Evolutionary conservation across 2,113 vertebrate species (phyloP), one percentile per base, ranked within the genome.

Genomic region (Cavia porcellus): DNA sequence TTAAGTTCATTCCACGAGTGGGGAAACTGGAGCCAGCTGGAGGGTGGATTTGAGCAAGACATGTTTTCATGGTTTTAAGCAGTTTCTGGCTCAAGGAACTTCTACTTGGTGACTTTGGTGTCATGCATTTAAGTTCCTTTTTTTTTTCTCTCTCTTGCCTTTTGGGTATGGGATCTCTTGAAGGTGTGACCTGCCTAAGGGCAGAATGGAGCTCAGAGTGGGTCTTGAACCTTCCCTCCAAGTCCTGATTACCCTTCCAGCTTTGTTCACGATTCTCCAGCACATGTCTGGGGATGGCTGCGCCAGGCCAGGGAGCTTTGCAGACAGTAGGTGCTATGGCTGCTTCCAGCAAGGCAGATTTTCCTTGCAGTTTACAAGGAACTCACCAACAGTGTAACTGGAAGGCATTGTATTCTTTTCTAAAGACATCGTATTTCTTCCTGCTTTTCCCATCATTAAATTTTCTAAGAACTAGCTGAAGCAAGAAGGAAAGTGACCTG

Each of bases 391-490:
- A 4, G 0, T 14, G 22, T 47, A 70, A 62, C 35, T 32, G 66
- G 75, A 68, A 94, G 19, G 55, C 66, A 30, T 86, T 84, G 52
- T 15, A 2, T 80, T 52, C 86, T 94, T 45, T 61, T 62, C 64
- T 52, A 47, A 86, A 90, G 89, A 86, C 6, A 4, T 35, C 25
- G 25, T 24, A 3, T 66, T 96, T 92, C 70, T 38, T 80, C 55
- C 55, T 68, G 55, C n/a, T 82, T 72, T 86, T 25, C 57, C 55
- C 20, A 6, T 35, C 70, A 25, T 68, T 94, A 28, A 42, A 6
- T 89, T 93, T 94, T 94, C 68, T 90, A 83, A 95, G 84, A 94
- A 62, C 38, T 86, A 55, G 35, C 47, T 42, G 38, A 86, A 90
- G 50, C 86, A 17, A 84, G 83, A 92, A 82, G 52, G 47, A 72